Evolutionary conservation across 2,888 invertebrate genomes (phyloP), one percentile per base, ranked within the genome.

Genomic region (Rhagonycha lutea): DNA sequence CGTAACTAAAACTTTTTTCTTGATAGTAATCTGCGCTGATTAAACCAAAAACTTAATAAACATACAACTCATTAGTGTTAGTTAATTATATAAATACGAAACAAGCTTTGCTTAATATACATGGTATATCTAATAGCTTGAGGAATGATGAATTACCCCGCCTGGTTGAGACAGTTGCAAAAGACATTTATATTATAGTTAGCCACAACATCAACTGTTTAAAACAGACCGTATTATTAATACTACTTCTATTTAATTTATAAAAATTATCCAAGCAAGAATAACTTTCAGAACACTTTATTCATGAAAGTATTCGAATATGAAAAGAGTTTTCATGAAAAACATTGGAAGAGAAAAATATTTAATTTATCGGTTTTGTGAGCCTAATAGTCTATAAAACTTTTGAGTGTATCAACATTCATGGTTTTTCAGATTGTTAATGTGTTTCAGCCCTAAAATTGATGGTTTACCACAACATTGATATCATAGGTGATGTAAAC

Each of bases 171-270:
- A 71, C 71, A 68, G 71, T 68, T 75, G 75, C 71, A 47, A 61
- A 71, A 75, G 75, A 71, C 75, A 71, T 70, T 71, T 62, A 75
- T 75, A 70, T 70, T 70, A 71, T 68, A 68, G 75, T 29, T 75
- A 28, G 29, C 75, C 75, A 68, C 61, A 47, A 47, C 47, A 47
- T 47, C 47, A 47, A 47, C 47, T 47, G 47, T 47, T 47, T 47
- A 47, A 47, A 47, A 47, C 47, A n/a, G n/a, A 47, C 47, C 47
- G 47, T 47, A 47, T n/a, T 47, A 47, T 47, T 47, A 47, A 47
- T 47, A 47, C 47, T 47, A 47, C 47, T 47, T 47, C 2, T n/a
- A n/a, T 47, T n/a, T 47, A 47, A 47, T 47, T 47, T n/a, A n/a
- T n/a, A 47, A 47, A 47, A 47, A 47, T 47, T 8, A 47, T 2